Base-by-base conservation (phyloP, 2,888 invertebrate genomes). In the Rhingia rostrata region DNA sequence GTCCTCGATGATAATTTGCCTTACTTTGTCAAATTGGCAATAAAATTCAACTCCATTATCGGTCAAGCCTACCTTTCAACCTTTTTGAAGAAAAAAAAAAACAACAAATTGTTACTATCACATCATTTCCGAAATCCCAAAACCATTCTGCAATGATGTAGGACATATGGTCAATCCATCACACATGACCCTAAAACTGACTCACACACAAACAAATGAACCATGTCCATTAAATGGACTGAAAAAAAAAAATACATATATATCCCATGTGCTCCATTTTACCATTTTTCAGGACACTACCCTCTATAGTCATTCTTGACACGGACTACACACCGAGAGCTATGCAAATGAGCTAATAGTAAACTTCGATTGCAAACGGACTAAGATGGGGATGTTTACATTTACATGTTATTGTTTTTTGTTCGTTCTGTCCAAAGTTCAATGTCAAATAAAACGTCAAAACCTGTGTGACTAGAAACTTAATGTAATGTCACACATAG, bases 291-390 rank as follows among this genome's bases (percentile, higher is more conserved):
- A 41, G 41, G n/a, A 6, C 45, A 22, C 12, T 7, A 47, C 14
- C 6, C 22, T 47, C 32, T 22, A 22, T 37, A 77, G 37, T 78
- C 35, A 72, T 64, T 63, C 72, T 64, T 56, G 61, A 70, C 61
- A 69, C 70, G 70, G 63, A 22, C 58, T 51, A 45, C 0, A 47
- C 4, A 6, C 9, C 5, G 4, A 77, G 37, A 70, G 56, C 51
- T 78, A 64, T 78, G 70, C 78, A 78, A 78, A 78, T 78, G 51
- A 72, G 72, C 51, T 64, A 43, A 64, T 72, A 78, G 70, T 72
- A 56, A 70, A 72, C 41, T 70, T 78, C 49, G 43, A 49, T 56
- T 78, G 37, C 10, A n/a, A 10, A 41, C 37, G 41, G 35, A 64
- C 70, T 12, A 72, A 64, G 72, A 56, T 49, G 51, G 33, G 30